phyloP scores from a whole-genome alignment of 2,113 vertebrate genomes.

The Anas platyrhynchos region DNA sequence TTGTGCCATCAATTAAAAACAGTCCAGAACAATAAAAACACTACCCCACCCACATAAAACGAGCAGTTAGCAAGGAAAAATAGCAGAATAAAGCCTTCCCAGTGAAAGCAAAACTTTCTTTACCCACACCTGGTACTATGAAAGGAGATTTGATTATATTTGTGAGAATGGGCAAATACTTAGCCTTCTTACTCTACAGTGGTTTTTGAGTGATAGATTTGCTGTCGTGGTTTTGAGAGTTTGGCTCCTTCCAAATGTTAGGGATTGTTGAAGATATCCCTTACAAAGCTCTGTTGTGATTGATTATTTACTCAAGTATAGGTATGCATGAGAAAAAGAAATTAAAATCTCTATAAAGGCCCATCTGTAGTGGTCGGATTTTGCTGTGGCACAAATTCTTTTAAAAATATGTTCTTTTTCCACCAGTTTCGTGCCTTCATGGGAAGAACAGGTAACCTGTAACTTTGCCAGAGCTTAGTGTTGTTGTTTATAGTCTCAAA shows the following conservation, averaged over 20 bases:
- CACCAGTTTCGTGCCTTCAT: not conserved
- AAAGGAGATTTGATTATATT: not conserved
- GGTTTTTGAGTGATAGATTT: not conserved
- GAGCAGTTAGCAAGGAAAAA: conserved; percentile 58
- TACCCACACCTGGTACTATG: not conserved
- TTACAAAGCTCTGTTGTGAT: not conserved
- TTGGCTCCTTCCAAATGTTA: not conserved
- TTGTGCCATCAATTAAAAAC: conserved; percentile 56
- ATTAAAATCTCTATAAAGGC: not conserved
- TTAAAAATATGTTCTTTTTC: not conserved
- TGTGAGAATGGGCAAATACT: not conserved
- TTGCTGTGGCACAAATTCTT: not conserved
- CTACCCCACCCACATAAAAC: conserved; percentile 58
- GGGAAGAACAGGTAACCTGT: not conserved
- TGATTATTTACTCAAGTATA: not conserved
- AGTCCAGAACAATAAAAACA: conserved; percentile 62
- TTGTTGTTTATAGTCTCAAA: not conserved
- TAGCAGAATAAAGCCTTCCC: conserved; percentile 25
- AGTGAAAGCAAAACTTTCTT: conserved; percentile 36
- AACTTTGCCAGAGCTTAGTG: not conserved
- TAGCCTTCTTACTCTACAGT: not conserved
- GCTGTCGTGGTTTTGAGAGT: not conserved
- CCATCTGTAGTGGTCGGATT: not conserved
- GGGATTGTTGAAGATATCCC: not conserved
- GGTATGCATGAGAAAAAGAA: not conserved